These are phyloP conservation scores for Oreochromis grahami DNA, from an alignment of 2,797 vertebrate genomes.

Conservation along the genomic window DNA sequence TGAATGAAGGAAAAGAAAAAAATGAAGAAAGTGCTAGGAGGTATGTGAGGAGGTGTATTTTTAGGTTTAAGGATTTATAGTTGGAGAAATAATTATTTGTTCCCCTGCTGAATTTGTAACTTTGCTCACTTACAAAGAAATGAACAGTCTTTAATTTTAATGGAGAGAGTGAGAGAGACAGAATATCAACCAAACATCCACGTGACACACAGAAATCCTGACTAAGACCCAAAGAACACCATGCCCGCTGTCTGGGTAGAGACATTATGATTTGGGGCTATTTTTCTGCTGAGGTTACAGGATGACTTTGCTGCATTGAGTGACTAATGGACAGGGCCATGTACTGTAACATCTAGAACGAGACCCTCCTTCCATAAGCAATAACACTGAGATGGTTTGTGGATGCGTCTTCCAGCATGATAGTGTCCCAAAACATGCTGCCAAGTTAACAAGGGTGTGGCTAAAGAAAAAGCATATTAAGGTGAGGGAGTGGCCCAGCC, in stretches of 20 bases:
- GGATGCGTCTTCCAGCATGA: not conserved
- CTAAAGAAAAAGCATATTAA: not conserved
- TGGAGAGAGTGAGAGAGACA: no score
- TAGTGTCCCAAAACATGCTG: not conserved
- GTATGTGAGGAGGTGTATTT: no score
- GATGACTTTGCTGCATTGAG: not conserved
- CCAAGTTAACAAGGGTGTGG: rapidly evolving
- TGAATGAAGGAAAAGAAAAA: not conserved
- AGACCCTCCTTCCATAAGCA: not conserved
- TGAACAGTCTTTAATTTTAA: no score
- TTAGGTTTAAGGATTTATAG: no score
- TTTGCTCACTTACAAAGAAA: no score
- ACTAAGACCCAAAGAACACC: no score
- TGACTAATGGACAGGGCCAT: not conserved
- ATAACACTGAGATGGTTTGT: not conserved
- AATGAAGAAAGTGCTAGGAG: not conserved
- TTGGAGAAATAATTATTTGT: no score
- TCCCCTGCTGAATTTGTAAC: no score
- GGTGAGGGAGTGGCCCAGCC: not conserved
- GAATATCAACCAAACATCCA: no score
- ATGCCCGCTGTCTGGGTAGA: no score
- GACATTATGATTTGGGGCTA: no score
- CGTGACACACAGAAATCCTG: no score
- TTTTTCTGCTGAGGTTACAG: not conserved
- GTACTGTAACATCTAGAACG: not conserved